Evolutionary conservation across 1,140 invertebrate species (phyloP).

Genomic region (Neodiprion pinetum): DNA sequence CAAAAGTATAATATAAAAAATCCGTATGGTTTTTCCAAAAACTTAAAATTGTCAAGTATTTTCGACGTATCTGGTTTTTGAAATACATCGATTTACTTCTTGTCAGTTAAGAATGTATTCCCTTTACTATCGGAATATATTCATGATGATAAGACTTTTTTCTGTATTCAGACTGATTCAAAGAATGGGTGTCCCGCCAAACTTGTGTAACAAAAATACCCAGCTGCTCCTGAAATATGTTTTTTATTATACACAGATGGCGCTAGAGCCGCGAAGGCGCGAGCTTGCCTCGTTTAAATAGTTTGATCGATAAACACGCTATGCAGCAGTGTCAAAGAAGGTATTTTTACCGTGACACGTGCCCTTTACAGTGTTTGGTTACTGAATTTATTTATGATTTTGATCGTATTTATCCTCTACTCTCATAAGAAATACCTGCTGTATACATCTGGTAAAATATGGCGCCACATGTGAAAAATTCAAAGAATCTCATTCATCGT

Average conservation of each 20-base stretch:
- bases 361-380: too few species aligned
- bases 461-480: background rate
- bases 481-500: constrained; percentile 34
- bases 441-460: constrained; percentile 5
- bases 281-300: background rate
- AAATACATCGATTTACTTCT: background rate
- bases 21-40: too few species aligned
- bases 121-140: background rate
- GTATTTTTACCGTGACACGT: too few species aligned
- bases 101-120: background rate
- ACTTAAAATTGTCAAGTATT: too few species aligned
- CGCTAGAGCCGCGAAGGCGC: background rate
- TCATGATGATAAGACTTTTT: too few species aligned
- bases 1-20: too few species aligned
- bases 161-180: too few species aligned
- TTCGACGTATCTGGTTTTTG: too few species aligned
- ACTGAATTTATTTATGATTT: background rate
- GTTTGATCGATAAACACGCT: constrained; percentile 1
- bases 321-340: too few species aligned
- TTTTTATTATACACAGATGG: background rate
- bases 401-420: background rate
- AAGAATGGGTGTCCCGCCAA: too few species aligned
- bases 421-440: background rate
- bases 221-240: too few species aligned
- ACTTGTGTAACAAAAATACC: too few species aligned